Conservation (phyloP, 2,888 invertebrate genomes). For the Diabrotica balteata region DNA sequence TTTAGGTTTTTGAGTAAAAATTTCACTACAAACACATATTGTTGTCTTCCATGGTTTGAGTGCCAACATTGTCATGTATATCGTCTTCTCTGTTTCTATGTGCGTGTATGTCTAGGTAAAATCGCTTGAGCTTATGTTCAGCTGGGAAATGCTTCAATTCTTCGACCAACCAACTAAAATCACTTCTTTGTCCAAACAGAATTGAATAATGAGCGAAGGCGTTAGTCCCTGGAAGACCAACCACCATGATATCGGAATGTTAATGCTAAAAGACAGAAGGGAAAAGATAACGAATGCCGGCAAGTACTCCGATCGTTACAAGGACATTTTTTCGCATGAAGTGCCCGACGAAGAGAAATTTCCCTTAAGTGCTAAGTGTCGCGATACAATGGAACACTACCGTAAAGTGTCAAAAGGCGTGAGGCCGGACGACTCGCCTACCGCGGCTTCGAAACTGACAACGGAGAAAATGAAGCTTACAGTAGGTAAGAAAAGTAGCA, state of each 20-base stretch:
- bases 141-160: conserved; percentile 5
- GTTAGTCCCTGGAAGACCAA: conserved; percentile 34
- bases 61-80: too few species aligned
- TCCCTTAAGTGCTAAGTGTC: conserved; percentile 46
- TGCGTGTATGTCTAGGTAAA: conserved; percentile 13
- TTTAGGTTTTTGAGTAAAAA: too few species aligned
- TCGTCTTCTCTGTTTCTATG: neutral
- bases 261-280: conserved; percentile 51
- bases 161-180: neutral
- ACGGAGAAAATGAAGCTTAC: conserved; percentile 44
- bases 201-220: conserved; percentile 46
- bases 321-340: conserved; percentile 51
- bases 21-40: too few species aligned
- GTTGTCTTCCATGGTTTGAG: too few species aligned
- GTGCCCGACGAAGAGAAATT: conserved; percentile 44
- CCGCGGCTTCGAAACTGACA: conserved; percentile 39
- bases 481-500: conserved; percentile 46
- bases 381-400: conserved; percentile 44
- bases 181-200: conserved; percentile 43
- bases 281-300: conserved; percentile 55
- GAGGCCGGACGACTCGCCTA: conserved; percentile 47
- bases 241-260: conserved; percentile 48
- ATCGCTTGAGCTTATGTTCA: conserved; percentile 25
- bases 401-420: conserved; percentile 46
- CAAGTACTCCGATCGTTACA: conserved; percentile 58